These are phyloP conservation scores for Neuroterus valhalla DNA, from an alignment of 1,140 invertebrate species.

Conservation along the genomic window DNA sequence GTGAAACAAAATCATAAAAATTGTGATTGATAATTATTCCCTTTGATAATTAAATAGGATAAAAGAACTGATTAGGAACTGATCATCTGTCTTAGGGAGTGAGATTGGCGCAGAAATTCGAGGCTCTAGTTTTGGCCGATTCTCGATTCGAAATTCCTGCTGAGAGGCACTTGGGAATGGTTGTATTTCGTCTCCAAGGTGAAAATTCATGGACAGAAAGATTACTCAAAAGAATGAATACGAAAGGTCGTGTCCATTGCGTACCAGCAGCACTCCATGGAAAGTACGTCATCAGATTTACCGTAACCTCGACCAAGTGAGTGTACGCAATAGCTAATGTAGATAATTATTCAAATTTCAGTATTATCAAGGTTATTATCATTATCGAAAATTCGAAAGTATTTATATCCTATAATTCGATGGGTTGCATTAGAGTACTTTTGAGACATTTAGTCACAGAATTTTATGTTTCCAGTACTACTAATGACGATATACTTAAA, in stretches of 20 bases:
- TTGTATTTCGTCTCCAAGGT: conserved; percentile 92
- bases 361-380: too few species aligned
- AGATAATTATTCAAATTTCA: too few species aligned
- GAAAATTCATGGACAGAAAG: conserved; percentile 90
- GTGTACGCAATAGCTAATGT: conserved; percentile 3
- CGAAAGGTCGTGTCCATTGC: conserved; percentile 90
- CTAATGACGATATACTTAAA: conserved; percentile 88
- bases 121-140: conserved; percentile 87
- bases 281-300: conserved; percentile 92
- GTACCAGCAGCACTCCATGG: conserved; percentile 93
- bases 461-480: conserved; percentile 78
- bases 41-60: too few species aligned
- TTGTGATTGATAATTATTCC: conserved; percentile 2
- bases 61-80: conserved; percentile 29
- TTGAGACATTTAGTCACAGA: too few species aligned
- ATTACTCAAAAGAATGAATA: conserved; percentile 91
- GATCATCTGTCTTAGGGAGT: conserved; percentile 78
- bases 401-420: too few species aligned
- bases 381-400: too few species aligned
- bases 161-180: conserved; percentile 91
- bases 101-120: conserved; percentile 92
- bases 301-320: conserved; percentile 90
- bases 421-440: too few species aligned
- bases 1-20: conserved; percentile 67
- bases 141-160: conserved; percentile 93